Conservation (phyloP, 2,888 invertebrate species). For the Itoplectis maculator region DNA sequence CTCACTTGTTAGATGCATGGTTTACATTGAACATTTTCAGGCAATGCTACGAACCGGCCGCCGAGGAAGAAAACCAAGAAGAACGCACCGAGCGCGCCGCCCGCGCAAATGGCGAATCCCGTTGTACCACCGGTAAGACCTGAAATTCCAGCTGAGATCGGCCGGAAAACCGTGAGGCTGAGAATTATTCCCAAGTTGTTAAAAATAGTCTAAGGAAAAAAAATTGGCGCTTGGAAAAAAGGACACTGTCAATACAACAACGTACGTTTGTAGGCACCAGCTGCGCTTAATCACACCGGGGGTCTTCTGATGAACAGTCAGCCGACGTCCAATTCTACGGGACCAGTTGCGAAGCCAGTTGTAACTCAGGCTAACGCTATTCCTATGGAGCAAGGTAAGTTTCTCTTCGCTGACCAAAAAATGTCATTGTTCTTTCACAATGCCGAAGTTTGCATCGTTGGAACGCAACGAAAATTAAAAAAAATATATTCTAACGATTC, state of each 20-base stretch:
- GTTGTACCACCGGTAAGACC: slow-evolving; percentile 79
- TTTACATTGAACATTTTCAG: slow-evolving; percentile 81
- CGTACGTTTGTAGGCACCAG: slow-evolving; percentile 78
- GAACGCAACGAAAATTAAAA: not conserved
- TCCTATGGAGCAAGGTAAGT: slow-evolving; percentile 81
- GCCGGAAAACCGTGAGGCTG: not conserved
- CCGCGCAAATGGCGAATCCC: slow-evolving; percentile 72
- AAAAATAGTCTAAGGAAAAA: not conserved
- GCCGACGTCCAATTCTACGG: slow-evolving; percentile 79
- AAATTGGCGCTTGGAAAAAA: not conserved
- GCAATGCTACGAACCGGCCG: slow-evolving; percentile 83
- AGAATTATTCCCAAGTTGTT: slow-evolving; percentile 6
- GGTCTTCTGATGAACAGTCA: slow-evolving; percentile 83
- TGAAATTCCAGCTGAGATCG: not conserved
- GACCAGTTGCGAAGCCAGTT: slow-evolving; percentile 79
- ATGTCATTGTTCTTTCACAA: slow-evolving; percentile 41
- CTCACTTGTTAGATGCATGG: slow-evolving; percentile 75
- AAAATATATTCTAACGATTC: slow-evolving; percentile 7
- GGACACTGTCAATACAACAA: slow-evolving; percentile 42
- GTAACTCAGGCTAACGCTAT: slow-evolving; percentile 81
- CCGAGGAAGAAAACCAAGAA: slow-evolving; percentile 87
- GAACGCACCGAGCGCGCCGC: slow-evolving; percentile 79
- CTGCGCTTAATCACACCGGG: slow-evolving; percentile 81
- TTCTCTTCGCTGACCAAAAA: not conserved
- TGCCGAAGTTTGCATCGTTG: not conserved